These are phyloP conservation scores for Himalopsyche japonica DNA, from an alignment of 2,888 invertebrate genomes.

Conservation along the genomic window DNA sequence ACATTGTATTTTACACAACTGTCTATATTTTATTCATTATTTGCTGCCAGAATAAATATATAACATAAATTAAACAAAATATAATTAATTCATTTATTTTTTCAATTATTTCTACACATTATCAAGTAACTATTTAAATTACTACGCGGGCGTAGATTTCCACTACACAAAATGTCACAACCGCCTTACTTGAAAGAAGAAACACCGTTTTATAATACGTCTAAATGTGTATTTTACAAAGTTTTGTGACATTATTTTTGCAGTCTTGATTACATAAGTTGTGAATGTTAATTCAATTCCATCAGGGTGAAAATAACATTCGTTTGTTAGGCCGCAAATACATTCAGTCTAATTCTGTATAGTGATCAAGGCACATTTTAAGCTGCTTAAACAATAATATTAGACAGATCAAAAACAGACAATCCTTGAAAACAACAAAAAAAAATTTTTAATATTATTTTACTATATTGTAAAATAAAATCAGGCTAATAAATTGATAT, in stretches of 20 bases:
- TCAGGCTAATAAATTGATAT: too few relatives aligned
- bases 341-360: neutral
- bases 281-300: neutral
- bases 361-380: neutral
- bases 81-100: too few relatives aligned
- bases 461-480: too few relatives aligned
- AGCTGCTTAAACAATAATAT: neutral
- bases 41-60: too few relatives aligned
- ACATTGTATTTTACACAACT: too few relatives aligned
- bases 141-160: neutral
- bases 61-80: too few relatives aligned
- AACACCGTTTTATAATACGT: neutral
- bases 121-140: neutral
- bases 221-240: neutral
- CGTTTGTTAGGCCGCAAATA: neutral
- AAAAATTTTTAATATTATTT: too few relatives aligned
- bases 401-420: too few relatives aligned
- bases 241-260: neutral
- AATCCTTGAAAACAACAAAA: too few relatives aligned
- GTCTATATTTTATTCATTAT: too few relatives aligned
- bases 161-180: neutral
- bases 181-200: neutral
- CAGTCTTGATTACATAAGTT: neutral
- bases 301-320: neutral
- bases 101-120: too few relatives aligned